These are phyloP conservation scores for Brenthis daphne DNA, from an alignment of 2,888 invertebrate species.

Conservation along the genomic window DNA sequence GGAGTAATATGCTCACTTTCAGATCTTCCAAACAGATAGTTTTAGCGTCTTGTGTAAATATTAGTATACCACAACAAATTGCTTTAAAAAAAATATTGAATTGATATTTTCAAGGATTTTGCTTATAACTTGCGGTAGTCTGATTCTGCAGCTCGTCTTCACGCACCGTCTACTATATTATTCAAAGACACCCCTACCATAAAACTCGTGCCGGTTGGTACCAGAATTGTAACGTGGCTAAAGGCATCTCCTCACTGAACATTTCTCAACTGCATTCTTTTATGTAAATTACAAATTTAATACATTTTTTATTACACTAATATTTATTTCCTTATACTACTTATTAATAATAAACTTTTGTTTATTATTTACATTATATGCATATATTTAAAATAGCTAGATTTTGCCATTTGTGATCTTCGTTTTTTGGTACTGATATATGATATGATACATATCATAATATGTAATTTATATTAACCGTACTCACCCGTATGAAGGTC, in stretches of 20 bases:
- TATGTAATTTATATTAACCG: no score
- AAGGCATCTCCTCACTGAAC: background rate
- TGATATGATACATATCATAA: no score
- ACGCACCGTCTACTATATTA: slow-evolving; percentile 66
- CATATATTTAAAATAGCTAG: no score
- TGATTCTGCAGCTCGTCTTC: slow-evolving; percentile 49
- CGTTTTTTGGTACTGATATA: no score
- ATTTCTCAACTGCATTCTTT: background rate
- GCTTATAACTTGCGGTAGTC: slow-evolving; percentile 26
- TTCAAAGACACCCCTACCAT: slow-evolving; percentile 66
- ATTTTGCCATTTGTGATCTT: no score
- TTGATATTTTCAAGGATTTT: background rate
- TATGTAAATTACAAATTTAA: background rate
- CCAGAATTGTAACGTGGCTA: slow-evolving; percentile 43
- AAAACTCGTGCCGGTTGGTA: slow-evolving; percentile 58
- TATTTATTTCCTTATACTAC: background rate
- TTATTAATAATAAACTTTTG: background rate
- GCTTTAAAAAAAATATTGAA: background rate
- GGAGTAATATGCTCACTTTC: no score
- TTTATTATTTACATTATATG: no score
- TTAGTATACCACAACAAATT: no score
- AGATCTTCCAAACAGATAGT: no score
- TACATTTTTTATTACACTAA: no score
- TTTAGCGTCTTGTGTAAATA: no score
- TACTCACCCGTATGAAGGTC: no score